Base-by-base conservation (phyloP, 2,113 vertebrate species). In the Eublepharis macularius region DNA sequence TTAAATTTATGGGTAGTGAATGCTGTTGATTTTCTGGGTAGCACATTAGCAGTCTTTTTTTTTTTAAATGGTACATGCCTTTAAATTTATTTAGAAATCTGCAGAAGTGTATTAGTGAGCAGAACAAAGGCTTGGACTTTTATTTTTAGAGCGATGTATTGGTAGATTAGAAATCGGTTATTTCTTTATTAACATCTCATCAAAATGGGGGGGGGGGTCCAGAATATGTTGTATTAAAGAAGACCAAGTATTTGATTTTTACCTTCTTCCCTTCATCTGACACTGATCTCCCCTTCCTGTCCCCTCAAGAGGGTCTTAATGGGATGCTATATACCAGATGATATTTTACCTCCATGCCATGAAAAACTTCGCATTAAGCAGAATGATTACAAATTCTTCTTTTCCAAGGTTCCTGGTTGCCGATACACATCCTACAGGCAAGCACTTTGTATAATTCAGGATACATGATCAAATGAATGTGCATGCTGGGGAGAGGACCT, bases 1-100 rank as follows among this genome's bases (percentile, higher is more conserved):
- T 96, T 96, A 96, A 95, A 96, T 96, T 97, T 96, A 96, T 95
- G 96, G 89, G 94, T 94, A 96, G 91, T 74, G 92, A 95, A 96
- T 93, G 92, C 92, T 92, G 94, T 87, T 95, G 95, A 96, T 95
- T 96, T 96, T 96, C 94, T 97, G 95, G 95, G 93, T 87, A 95
- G 94, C 93, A 96, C 96, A 97, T 96, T 94, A 96, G 92, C 87
- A 90, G 83, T 90, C 87, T 32, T 68, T 87, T 74, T 82, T 82
- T 85, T 81, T 17, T 69, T 81, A 76, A 72, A 79, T 51, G 86
- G 5, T 8, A 63, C 83, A 73, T 87, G 69, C 51, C 73, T 95
- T 80, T 89, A 93, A 92, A 95, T 91, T 75, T 68, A 87, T 54
- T 95, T 94, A 89, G 91, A 92, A 95, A 92, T 89, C 86, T 86